Evolutionary conservation across 1,140 invertebrate genomes (phyloP).

Genomic region (Macrotrachela quadricornifera): DNA sequence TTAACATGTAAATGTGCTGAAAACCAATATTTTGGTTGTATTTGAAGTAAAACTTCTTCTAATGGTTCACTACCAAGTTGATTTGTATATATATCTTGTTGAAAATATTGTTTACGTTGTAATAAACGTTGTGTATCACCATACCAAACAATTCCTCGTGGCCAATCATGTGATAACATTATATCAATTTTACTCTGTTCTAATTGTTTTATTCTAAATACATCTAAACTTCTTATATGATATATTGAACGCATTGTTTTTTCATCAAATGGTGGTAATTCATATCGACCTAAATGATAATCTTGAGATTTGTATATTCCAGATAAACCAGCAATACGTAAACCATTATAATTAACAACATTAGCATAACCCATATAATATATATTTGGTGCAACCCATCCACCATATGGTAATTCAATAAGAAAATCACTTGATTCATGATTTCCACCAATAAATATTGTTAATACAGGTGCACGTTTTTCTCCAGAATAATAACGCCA

Average conservation of each 20-base stretch:
- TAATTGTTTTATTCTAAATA: slow-evolving; percentile 54
- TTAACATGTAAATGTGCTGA: slow-evolving; percentile 87
- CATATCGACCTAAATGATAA: slow-evolving; percentile 51
- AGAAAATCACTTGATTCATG: slow-evolving; percentile 93
- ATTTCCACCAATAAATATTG: slow-evolving; percentile 91
- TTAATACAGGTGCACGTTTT: slow-evolving; percentile 64
- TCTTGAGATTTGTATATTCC: slow-evolving; percentile 76
- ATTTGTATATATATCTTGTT: slow-evolving; percentile 55
- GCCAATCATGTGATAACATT: slow-evolving; percentile 92
- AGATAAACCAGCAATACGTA: slow-evolving; percentile 75
- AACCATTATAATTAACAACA: slow-evolving; percentile 57
- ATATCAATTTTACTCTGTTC: slow-evolving; percentile 40
- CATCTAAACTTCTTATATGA: slow-evolving; percentile 74
- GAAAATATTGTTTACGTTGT: slow-evolving; percentile 60
- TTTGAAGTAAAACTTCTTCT: slow-evolving; percentile 48
- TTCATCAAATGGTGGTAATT: slow-evolving; percentile 59
- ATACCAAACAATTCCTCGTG: slow-evolving; percentile 58
- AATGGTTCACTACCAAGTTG: slow-evolving; percentile 59
- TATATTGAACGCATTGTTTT: slow-evolving; percentile 62
- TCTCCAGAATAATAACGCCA: slow-evolving; percentile 81
- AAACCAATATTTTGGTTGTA: slow-evolving; percentile 83
- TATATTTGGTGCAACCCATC: slow-evolving; percentile 94
- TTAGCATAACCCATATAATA: slow-evolving; percentile 83
- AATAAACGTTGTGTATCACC: slow-evolving; percentile 56
- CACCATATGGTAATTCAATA: slow-evolving; percentile 59